Conservation (phyloP, 2,113 vertebrate genomes). For the Lepus timidus region DNA sequence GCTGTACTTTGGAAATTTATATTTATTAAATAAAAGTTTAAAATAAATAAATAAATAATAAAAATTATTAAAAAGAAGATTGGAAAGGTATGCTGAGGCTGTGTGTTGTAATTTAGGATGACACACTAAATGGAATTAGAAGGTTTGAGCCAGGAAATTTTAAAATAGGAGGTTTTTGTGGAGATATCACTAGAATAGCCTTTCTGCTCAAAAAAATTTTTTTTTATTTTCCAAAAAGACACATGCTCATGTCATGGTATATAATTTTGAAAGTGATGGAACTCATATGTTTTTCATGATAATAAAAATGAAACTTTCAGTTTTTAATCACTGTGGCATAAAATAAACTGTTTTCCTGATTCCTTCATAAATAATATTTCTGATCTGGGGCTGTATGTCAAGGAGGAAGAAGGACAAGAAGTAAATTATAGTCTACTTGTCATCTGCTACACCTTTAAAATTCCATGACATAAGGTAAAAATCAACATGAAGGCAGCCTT, state of each 20-base stretch:
- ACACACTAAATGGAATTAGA: background rate
- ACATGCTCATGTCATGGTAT: background rate
- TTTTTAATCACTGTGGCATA: background rate
- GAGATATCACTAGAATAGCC: background rate
- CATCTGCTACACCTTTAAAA: background rate
- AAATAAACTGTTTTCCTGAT: conserved; percentile 1
- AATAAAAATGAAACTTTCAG: background rate
- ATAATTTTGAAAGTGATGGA: background rate
- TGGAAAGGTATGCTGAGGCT: background rate
- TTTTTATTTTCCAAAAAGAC: conserved; percentile 19
- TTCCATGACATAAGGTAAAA: background rate
- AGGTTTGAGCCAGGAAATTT: background rate
- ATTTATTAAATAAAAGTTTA: too few species aligned
- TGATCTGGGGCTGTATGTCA: background rate
- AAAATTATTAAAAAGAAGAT: background rate
- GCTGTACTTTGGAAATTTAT: too few species aligned
- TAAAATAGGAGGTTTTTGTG: background rate
- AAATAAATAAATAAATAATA: too few species aligned
- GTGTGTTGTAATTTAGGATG: background rate
- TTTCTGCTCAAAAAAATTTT: conserved; percentile 5
- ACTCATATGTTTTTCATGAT: background rate
- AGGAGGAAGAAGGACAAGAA: background rate
- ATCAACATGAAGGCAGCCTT: background rate
- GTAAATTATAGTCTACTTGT: background rate
- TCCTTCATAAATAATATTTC: background rate